Conservation (phyloP, 2,797 vertebrate genomes). For the Hydrophis major region DNA sequence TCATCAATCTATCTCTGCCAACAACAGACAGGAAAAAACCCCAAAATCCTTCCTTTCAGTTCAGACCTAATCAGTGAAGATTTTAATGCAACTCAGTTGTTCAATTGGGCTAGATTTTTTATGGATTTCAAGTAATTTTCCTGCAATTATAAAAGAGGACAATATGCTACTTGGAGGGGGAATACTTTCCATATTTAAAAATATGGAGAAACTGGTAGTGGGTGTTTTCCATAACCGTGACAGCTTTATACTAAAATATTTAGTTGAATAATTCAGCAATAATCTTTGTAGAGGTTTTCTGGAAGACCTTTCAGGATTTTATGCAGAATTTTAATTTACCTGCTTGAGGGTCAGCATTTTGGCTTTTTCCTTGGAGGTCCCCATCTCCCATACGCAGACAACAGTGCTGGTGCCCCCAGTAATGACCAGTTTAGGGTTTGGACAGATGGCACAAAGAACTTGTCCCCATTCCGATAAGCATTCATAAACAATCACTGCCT, state of each 20-base stretch:
- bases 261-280: not conserved
- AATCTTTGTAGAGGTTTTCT: not conserved
- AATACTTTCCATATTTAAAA: not conserved
- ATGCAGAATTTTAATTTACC: conserved; percentile 69
- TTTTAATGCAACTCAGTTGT: not conserved
- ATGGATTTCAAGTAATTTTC: not conserved
- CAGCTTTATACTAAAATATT: not conserved
- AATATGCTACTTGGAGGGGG: not conserved
- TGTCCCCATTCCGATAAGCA: conserved; percentile 97
- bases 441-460: conserved; percentile 93
- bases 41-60: not conserved
- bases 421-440: conserved; percentile 90
- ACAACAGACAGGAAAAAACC: not conserved
- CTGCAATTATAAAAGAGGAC: not conserved
- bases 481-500: conserved; percentile 93
- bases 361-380: conserved; percentile 90
- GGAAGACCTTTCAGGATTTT: not conserved
- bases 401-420: conserved; percentile 92
- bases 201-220: not conserved
- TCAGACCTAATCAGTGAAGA: not conserved
- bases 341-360: conserved; percentile 92
- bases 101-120: not conserved
- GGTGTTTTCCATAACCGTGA: not conserved
- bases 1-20: not conserved
- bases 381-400: conserved; percentile 96